phyloP scores from a whole-genome alignment of 2,797 vertebrate genomes.

The Eptatretus atami region DNA sequence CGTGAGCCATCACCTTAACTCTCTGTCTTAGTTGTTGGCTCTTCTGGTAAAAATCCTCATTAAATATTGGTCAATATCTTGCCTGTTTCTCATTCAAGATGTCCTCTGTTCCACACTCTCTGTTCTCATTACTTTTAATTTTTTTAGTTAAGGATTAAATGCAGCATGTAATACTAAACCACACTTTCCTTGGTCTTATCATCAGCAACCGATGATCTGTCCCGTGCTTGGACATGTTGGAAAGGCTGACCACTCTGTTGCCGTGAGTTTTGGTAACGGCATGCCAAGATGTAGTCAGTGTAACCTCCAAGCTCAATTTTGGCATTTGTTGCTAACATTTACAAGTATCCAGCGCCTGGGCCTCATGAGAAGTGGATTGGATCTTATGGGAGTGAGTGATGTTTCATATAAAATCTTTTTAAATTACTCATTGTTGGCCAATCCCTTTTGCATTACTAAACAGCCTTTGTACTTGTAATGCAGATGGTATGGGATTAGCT shows the following conservation, averaged over 20 bases:
- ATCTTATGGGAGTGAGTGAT: constrained; percentile 35
- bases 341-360: constrained; percentile 76
- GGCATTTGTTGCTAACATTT: constrained; percentile 67
- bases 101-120: too few species aligned
- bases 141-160: too few species aligned
- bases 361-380: constrained; percentile 91
- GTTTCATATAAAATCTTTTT: too few species aligned
- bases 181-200: constrained; percentile 7
- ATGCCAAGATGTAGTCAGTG: constrained; percentile 41
- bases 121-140: too few species aligned
- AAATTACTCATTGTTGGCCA: too few species aligned
- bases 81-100: too few species aligned
- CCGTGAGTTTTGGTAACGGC: constrained; percentile 66
- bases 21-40: neutral
- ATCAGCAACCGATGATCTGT: constrained; percentile 58
- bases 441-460: too few species aligned
- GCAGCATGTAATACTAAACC: too few species aligned
- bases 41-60: neutral
- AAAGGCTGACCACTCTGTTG: constrained; percentile 52
- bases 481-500: too few species aligned
- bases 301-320: constrained; percentile 74
- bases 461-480: too few species aligned
- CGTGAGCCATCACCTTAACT: constrained; percentile 19
- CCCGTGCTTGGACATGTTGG: constrained; percentile 57
- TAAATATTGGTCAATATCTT: too few species aligned